Evolutionary conservation across 2,113 vertebrate species (phyloP).

Genomic region (Mobula hypostoma): DNA sequence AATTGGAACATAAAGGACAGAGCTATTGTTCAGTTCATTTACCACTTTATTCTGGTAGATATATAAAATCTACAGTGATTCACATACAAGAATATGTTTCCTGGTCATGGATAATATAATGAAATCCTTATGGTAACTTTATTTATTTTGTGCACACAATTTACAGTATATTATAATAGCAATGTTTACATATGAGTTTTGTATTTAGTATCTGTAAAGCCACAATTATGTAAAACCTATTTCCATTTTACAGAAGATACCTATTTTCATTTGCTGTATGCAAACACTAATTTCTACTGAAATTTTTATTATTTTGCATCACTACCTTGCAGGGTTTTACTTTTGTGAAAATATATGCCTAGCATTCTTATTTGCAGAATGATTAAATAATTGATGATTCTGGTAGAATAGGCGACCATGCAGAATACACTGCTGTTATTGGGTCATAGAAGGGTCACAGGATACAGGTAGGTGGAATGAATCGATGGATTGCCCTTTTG

Average conservation of each 20-base stretch:
- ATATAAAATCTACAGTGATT: not conserved
- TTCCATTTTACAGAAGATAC: not conserved
- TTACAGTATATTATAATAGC: not conserved
- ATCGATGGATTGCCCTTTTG: too few species aligned
- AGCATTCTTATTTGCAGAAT: too few species aligned
- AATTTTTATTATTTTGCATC: not conserved
- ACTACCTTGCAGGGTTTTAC: not conserved
- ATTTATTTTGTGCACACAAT: constrained; percentile 18
- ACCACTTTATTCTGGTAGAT: not conserved
- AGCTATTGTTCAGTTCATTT: not conserved
- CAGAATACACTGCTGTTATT: too few species aligned
- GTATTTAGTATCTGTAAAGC: not conserved
- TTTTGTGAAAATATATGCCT: not conserved
- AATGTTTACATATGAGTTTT: not conserved
- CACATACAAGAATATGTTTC: not conserved
- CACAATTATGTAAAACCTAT: not conserved
- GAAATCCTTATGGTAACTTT: not conserved
- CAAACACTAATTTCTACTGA: not conserved
- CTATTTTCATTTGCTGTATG: constrained; percentile 2
- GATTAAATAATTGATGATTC: too few species aligned
- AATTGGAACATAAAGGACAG: not conserved
- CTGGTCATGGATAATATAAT: constrained; percentile 15
- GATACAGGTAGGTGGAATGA: too few species aligned
- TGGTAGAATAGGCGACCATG: too few species aligned
- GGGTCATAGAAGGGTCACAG: too few species aligned